Conservation (phyloP, 2,888 invertebrate species). For the Idaea aversata region DNA sequence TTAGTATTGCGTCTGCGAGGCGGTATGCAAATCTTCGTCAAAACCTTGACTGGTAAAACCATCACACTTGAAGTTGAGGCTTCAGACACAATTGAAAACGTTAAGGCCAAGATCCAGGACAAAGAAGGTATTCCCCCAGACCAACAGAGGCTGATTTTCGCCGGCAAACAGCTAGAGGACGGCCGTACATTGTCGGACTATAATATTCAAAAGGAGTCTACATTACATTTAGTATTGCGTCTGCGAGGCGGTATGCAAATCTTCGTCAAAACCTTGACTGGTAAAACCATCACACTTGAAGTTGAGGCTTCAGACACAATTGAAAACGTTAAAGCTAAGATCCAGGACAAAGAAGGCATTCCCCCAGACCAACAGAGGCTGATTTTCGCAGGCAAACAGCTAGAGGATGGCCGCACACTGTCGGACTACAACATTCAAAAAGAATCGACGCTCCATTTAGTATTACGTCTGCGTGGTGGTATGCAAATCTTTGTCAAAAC, state of each 20-base stretch:
- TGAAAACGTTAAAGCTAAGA: constrained; percentile 28
- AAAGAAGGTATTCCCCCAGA: constrained; percentile 31
- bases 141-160: constrained; percentile 28
- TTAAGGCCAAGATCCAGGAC: constrained; percentile 30
- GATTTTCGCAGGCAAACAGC: constrained; percentile 30
- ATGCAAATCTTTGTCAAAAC: constrained; percentile 33
- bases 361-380: constrained; percentile 29
- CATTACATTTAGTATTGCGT: constrained; percentile 27
- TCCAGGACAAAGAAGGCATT: constrained; percentile 30
- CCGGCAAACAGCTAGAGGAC: constrained; percentile 29
- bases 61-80: constrained; percentile 27
- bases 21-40: constrained; percentile 32
- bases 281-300: constrained; percentile 27
- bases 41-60: constrained; percentile 26
- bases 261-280: constrained; percentile 28
- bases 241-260: constrained; percentile 33
- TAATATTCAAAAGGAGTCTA: constrained; percentile 29
- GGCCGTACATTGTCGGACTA: constrained; percentile 28
- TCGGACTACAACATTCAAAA: constrained; percentile 32
- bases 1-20: constrained; percentile 28
- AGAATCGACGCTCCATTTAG: constrained; percentile 27
- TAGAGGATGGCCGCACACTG: constrained; percentile 28
- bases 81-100: constrained; percentile 29
- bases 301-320: constrained; percentile 28
- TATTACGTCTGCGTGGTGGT: constrained; percentile 29